Evolutionary conservation across 2,888 invertebrate genomes (phyloP).

Genomic region (Brachynemurus nebulosus): DNA sequence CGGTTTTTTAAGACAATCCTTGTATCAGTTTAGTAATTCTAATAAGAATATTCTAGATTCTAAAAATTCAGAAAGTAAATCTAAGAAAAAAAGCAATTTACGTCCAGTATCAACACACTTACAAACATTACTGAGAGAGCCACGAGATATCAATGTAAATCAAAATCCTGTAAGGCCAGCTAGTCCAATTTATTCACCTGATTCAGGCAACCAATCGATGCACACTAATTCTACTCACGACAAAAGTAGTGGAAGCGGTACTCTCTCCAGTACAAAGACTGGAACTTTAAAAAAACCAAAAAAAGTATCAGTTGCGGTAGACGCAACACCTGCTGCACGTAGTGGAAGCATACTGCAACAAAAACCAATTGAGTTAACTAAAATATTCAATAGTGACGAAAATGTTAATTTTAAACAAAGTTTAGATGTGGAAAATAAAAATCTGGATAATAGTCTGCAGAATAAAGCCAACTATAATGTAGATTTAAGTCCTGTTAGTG

Average conservation of each 20-base stretch:
- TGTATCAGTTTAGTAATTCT: too few species aligned
- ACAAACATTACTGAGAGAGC: not conserved
- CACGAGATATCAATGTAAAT: slow-evolving; percentile 25
- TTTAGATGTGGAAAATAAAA: slow-evolving; percentile 18
- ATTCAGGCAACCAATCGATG: slow-evolving; percentile 6
- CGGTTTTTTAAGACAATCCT: slow-evolving; percentile 41
- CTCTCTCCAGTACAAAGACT: slow-evolving; percentile 7
- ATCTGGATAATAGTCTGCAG: too few species aligned
- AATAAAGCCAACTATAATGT: too few species aligned
- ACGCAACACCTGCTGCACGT: slow-evolving; percentile 62
- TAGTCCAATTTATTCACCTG: slow-evolving; percentile 22
- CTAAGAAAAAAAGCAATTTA: slow-evolving; percentile 17
- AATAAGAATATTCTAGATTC: slow-evolving; percentile 29
- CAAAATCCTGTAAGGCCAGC: slow-evolving; percentile 29
- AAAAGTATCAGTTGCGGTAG: slow-evolving; percentile 63
- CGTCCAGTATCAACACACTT: not conserved
- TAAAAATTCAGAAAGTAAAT: slow-evolving; percentile 26
- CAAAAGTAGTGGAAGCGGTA: slow-evolving; percentile 20
- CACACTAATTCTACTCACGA: slow-evolving; percentile 10
- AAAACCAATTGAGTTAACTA: slow-evolving; percentile 60
- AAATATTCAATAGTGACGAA: slow-evolving; percentile 40
- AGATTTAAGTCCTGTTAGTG: slow-evolving; percentile 5
- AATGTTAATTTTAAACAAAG: slow-evolving; percentile 33
- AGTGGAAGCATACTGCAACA: slow-evolving; percentile 59
- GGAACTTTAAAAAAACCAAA: slow-evolving; percentile 33